Evolutionary conservation across 2,113 vertebrate species (phyloP).

Genomic region (Lutjanus erythropterus): DNA sequence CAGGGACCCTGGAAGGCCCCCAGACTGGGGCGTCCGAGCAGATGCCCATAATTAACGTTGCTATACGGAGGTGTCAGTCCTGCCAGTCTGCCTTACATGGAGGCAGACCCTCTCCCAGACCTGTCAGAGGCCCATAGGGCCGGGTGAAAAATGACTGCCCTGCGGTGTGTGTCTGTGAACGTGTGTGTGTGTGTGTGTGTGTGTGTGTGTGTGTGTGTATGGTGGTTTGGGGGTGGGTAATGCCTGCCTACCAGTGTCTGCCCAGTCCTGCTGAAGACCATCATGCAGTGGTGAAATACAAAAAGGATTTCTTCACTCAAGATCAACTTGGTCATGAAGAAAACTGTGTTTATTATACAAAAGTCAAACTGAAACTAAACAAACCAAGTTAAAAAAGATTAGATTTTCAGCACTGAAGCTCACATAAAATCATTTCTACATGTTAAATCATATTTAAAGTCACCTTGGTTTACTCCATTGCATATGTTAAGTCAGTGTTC

Average conservation of each 20-base stretch:
- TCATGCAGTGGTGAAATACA: constrained; percentile 24
- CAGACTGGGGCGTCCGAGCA: constrained; percentile 81
- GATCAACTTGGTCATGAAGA: background rate
- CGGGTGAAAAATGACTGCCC: constrained; percentile 79
- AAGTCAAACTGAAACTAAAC: background rate
- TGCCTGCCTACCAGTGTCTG: constrained; percentile 59
- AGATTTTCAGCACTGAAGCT: background rate
- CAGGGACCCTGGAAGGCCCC: constrained; percentile 77
- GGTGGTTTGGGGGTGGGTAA: constrained; percentile 41
- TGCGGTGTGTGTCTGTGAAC: constrained; percentile 54
- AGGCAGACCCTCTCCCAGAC: constrained; percentile 78
- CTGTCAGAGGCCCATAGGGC: constrained; percentile 75
- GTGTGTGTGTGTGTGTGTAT: constrained; percentile 43
- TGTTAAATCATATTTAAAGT: background rate
- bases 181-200: constrained; percentile 39
- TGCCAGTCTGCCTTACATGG: constrained; percentile 74
- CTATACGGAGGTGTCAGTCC: constrained; percentile 78
- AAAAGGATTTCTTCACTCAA: background rate
- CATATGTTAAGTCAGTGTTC: background rate
- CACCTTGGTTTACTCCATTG: background rate
- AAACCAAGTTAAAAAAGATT: background rate
- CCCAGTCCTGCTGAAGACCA: constrained; percentile 23
- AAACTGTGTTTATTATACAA: background rate
- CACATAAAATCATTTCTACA: background rate
- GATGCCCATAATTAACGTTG: constrained; percentile 86